Base-by-base conservation (phyloP, 2,888 invertebrate genomes). In the Spodoptera littoralis region DNA sequence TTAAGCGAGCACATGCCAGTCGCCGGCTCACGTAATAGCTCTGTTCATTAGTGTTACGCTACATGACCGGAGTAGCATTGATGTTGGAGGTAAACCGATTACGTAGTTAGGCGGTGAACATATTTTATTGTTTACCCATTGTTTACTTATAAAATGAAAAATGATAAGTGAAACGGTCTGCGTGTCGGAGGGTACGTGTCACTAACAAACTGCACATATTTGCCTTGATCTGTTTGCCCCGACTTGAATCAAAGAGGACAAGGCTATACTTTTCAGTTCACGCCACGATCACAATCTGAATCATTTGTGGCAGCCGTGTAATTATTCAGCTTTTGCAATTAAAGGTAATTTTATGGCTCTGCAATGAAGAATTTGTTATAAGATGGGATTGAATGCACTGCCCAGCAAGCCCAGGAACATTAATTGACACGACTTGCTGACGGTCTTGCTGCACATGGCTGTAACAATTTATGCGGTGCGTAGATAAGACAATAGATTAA, bases 231-330 rank as follows among this genome's bases (percentile, higher is more conserved):
- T 70, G 84, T 82, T 89, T 84, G 86, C 84, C 86, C 85, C 84
- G 84, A 82, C 83, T 87, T 76, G 76, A 83, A 80, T 66, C 83
- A 90, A 92, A 88, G 86, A 87, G 89, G 71, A 86, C 92, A 87
- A 92, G 92, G 92, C 73, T 83, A 79, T 67, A 86, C 83, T 90
- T 90, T 91, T 92, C 89, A 91, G 91, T 85, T 79, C 84, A 84
- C 77, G 84, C 87, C 80, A 83, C 82, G 84, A 88, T 85, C 72
- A 76, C 79, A 81, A 88, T 89, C 86, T 81, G 84, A 87, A 86
- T 88, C 84, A 84, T 84, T 88, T 81, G 78, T 69, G 69, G 74
- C 77, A 75, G 82, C 74, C 77, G 71, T 79, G 79, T 79, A 83
- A 85, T 84, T 83, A 85, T 73, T 77, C 66, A 80, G 73, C 77